Evolutionary conservation across 2,113 vertebrate species (phyloP).

Genomic region (Odontophorus gujanensis): DNA sequence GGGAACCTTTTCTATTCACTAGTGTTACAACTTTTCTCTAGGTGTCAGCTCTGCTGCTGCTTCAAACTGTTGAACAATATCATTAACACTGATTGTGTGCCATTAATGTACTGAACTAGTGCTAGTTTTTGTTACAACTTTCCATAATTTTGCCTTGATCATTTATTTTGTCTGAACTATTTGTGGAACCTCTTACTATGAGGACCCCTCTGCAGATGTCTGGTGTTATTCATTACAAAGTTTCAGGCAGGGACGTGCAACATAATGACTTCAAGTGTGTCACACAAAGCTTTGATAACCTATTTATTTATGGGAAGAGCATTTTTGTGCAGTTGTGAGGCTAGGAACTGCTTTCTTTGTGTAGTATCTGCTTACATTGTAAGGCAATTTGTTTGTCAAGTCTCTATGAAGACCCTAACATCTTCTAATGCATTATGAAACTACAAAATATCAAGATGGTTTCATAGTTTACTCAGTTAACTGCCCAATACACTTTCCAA

Average conservation of each 20-base stretch:
- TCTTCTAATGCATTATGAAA: background rate
- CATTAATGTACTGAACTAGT: background rate
- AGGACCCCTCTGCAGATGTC: background rate
- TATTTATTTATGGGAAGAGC: background rate
- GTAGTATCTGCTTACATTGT: background rate
- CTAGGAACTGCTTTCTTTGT: background rate
- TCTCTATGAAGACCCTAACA: background rate
- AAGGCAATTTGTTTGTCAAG: background rate
- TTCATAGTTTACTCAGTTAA: background rate
- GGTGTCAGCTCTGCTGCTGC: background rate
- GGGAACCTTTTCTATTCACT: background rate
- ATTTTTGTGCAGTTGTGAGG: too few relatives aligned
- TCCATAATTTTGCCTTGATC: background rate
- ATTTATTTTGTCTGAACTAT: background rate
- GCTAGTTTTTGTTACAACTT: background rate
- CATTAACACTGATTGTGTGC: background rate
- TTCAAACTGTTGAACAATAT: background rate
- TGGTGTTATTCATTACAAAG: accelerated
- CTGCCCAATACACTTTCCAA: background rate
- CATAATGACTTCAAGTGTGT: background rate
- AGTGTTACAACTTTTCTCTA: background rate
- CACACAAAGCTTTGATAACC: background rate
- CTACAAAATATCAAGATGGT: background rate
- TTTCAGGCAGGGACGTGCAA: background rate
- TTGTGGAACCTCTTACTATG: accelerated